Evolutionary conservation across 2,888 invertebrate species (phyloP).

Genomic region (Volucella inanis): DNA sequence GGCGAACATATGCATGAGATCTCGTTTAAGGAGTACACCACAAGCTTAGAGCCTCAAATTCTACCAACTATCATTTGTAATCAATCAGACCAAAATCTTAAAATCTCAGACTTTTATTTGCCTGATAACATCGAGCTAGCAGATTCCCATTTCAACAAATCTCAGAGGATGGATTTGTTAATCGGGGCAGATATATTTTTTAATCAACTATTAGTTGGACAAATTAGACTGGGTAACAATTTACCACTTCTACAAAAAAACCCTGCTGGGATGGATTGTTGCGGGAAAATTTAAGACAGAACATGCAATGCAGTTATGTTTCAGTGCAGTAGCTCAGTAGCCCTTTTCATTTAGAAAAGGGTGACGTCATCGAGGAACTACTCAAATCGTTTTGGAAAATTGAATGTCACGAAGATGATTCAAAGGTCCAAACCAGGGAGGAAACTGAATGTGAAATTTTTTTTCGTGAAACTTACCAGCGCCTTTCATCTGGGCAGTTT

Average conservation of each 20-base stretch:
- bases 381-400: neutral
- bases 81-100: neutral
- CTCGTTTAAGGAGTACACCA: neutral
- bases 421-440: neutral
- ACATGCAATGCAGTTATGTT: neutral
- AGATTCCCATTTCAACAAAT: neutral
- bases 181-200: constrained; percentile 34
- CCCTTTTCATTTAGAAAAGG: neutral
- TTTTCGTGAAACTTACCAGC: neutral
- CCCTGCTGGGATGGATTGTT: constrained; percentile 20
- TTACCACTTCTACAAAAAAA: constrained; percentile 26
- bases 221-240: constrained; percentile 12
- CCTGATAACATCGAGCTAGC: neutral
- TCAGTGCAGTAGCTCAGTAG: neutral
- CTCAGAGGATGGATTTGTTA: constrained; percentile 12
- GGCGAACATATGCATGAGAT: neutral
- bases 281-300: neutral
- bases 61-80: no score
- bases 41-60: no score
- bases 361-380: neutral
- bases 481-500: neutral
- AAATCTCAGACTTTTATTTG: neutral
- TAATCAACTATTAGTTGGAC: constrained; percentile 9
- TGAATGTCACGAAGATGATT: neutral
- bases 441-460: constrained; percentile 12